Conservation (phyloP, 2,888 invertebrate genomes). For the Drosophila putrida region DNA sequence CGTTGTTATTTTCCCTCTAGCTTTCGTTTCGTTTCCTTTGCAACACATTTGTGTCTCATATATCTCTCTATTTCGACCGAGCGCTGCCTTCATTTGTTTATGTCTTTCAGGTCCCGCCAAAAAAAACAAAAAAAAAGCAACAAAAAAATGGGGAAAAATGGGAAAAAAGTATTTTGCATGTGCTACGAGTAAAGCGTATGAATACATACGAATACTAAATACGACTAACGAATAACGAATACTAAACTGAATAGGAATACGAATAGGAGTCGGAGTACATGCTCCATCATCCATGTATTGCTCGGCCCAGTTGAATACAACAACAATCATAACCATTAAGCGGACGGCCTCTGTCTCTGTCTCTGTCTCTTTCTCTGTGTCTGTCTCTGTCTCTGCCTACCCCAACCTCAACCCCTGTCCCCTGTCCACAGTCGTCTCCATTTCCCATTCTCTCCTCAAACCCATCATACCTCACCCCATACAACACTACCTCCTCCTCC, state of each 20-base stretch:
- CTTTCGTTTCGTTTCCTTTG: slow-evolving; percentile 12
- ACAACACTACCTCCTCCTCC: neutral
- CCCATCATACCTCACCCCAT: neutral
- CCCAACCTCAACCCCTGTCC: neutral
- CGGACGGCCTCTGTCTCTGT: slow-evolving; percentile 35
- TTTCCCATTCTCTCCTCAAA: neutral
- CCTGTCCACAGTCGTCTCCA: no score
- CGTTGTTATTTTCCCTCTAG: slow-evolving; percentile 22
- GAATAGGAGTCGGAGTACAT: slow-evolving; percentile 26
- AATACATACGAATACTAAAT: slow-evolving; percentile 28
- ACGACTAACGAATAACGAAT: slow-evolving; percentile 21
- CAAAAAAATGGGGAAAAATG: slow-evolving; percentile 20
- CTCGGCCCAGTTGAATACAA: slow-evolving; percentile 53
- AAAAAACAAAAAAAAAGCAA: slow-evolving; percentile 5
- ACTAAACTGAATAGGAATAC: slow-evolving; percentile 7
- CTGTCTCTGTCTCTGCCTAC: slow-evolving; percentile 21
- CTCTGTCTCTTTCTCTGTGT: no score
- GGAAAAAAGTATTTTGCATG: slow-evolving; percentile 48
- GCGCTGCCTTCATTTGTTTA: slow-evolving; percentile 72
- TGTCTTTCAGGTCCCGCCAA: slow-evolving; percentile 52
- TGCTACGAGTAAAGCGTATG: slow-evolving; percentile 11
- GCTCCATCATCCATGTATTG: slow-evolving; percentile 31
- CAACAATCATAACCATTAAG: slow-evolving; percentile 67
- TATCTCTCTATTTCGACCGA: slow-evolving; percentile 46
- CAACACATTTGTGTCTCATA: slow-evolving; percentile 49